Percentiles rank a stretch among this genome's conserved stretches.
These are phyloP conservation scores for Meloidogyne exigua DNA, from an alignment of 1,140 invertebrate species.

Conservation along the genomic window DNA sequence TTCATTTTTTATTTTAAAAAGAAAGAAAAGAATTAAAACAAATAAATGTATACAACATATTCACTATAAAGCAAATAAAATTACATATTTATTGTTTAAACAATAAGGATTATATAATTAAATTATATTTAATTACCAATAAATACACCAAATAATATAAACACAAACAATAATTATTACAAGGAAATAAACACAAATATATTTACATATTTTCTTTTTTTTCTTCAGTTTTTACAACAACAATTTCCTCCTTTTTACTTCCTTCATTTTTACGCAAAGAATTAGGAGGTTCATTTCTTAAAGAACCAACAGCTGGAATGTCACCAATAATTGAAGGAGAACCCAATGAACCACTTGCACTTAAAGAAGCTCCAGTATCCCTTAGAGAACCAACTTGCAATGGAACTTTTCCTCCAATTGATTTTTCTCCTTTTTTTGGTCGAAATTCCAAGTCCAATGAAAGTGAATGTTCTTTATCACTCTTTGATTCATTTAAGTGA, in stretches of 20 bases:
- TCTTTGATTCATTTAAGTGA: neutral
- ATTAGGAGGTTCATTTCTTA: neutral
- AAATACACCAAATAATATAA: too few relatives aligned
- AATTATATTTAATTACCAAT: too few relatives aligned
- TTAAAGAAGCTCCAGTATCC: neutral
- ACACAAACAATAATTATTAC: too few relatives aligned
- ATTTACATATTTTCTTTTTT: neutral
- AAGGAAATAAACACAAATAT: neutral
- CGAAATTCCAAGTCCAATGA: neutral
- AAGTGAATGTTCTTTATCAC: neutral
- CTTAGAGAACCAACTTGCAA: neutral
- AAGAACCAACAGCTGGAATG: neutral
- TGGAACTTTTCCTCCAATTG: neutral
- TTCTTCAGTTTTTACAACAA: conserved; percentile 53
- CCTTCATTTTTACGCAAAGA: neutral
- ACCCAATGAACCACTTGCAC: neutral
- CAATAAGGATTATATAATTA: too few relatives aligned
- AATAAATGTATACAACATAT: too few relatives aligned
- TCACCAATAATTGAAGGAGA: neutral
- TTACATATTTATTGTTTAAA: too few relatives aligned
- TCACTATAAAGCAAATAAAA: too few relatives aligned
- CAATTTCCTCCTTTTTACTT: conserved; percentile 54
- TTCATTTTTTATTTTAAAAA: too few relatives aligned
- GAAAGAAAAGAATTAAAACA: too few relatives aligned
- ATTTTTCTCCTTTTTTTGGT: neutral